Evolutionary conservation across 2,113 vertebrate genomes (phyloP).

Genomic region (Burhinus oedicnemus): DNA sequence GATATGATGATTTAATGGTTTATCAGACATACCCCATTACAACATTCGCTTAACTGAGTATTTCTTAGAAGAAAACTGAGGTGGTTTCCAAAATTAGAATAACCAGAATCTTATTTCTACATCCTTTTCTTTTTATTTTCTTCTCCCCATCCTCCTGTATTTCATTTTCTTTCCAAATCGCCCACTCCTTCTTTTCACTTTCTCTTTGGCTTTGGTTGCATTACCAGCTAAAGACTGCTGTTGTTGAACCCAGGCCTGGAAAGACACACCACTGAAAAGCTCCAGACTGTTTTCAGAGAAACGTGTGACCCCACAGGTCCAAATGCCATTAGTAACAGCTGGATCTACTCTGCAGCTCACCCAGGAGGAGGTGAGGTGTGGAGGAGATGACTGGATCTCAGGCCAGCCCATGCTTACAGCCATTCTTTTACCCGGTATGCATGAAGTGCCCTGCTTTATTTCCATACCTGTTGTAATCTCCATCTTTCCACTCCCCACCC

Average conservation of each 20-base stretch:
- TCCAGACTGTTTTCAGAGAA: neutral
- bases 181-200: neutral
- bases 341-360: neutral
- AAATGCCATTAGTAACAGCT: neutral
- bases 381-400: neutral
- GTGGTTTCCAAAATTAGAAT: neutral
- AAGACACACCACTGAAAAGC: neutral
- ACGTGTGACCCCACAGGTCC: neutral
- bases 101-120: neutral
- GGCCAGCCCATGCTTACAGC: neutral
- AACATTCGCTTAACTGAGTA: neutral
- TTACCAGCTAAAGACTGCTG: neutral
- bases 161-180: neutral
- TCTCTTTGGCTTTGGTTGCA: neutral
- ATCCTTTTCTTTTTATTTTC: neutral
- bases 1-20: neutral
- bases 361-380: neutral
- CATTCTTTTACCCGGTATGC: neutral
- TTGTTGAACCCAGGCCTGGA: neutral
- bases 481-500: neutral
- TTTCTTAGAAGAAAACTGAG: neutral
- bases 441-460: neutral
- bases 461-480: neutral
- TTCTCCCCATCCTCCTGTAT: neutral
- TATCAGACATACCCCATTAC: neutral